Conservation (phyloP, 2,888 invertebrate genomes). For the Ashinkailepas kermadecensis region DNA sequence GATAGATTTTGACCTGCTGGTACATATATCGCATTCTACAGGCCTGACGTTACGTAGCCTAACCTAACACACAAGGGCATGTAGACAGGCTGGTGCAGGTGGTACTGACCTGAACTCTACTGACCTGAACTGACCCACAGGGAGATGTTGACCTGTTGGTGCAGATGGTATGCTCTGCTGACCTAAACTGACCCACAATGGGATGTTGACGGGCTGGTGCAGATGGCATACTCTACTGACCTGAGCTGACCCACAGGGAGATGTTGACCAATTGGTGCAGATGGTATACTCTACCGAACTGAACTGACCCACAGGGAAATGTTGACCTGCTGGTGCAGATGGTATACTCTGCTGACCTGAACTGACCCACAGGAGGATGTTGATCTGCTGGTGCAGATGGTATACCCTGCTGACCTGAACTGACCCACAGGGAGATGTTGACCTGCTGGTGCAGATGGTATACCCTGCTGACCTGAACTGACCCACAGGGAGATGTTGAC, state of each 20-base stretch:
- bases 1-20: too few relatives aligned
- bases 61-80: not conserved
- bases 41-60: not conserved
- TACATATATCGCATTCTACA: too few relatives aligned
- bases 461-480: not conserved
- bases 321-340: not conserved
- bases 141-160: conserved; percentile 10
- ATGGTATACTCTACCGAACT: not conserved
- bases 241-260: not conserved
- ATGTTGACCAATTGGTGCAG: conserved; percentile 7
- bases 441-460: not conserved
- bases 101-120: not conserved
- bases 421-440: not conserved
- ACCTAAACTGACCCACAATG: not conserved
- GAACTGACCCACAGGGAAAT: not conserved
- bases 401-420: conserved; percentile 2
- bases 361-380: not conserved
- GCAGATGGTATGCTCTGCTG: not conserved
- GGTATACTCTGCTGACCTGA: not conserved
- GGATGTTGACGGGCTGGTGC: not conserved
- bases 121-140: not conserved
- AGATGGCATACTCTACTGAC: not conserved
- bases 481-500: not conserved
- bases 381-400: conserved; percentile 4
- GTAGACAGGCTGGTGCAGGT: not conserved